A percentile compares a stretch with the other conserved stretches of the same genome.
Conservation (phyloP, 2,888 invertebrate genomes). For the Smittia sp. region DNA sequence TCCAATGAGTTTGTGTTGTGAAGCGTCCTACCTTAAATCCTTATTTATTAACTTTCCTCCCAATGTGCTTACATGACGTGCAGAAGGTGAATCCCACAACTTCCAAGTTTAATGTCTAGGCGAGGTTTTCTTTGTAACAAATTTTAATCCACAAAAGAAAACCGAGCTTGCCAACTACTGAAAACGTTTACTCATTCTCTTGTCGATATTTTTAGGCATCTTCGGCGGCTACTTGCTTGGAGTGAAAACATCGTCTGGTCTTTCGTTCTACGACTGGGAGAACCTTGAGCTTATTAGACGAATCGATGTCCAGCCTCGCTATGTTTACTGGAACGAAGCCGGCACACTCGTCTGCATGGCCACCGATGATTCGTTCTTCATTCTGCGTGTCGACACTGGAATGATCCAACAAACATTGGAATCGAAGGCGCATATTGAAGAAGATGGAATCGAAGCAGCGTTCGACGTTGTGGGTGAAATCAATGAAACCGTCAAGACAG, state of each 20-base stretch:
- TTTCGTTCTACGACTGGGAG: constrained; percentile 98
- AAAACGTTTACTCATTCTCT: constrained; percentile 19
- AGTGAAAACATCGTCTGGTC: constrained; percentile 85
- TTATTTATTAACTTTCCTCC: constrained; percentile 18
- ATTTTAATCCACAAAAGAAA: too few species aligned
- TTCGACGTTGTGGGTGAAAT: constrained; percentile 91
- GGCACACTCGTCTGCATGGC: constrained; percentile 91
- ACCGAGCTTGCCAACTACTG: too few species aligned
- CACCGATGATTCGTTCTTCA: constrained; percentile 92
- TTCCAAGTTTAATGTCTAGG: not conserved
- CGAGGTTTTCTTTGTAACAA: not conserved
- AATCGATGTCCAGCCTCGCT: constrained; percentile 92
- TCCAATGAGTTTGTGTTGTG: not conserved
- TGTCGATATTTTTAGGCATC: constrained; percentile 60
- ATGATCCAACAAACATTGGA: constrained; percentile 76
- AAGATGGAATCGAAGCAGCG: constrained; percentile 93
- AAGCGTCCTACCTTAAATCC: not conserved
- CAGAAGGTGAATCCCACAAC: constrained; percentile 39
- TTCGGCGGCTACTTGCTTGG: constrained; percentile 89
- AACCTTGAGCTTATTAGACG: constrained; percentile 84
- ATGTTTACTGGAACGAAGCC: constrained; percentile 96
- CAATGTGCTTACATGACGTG: constrained; percentile 11
- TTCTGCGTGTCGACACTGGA: constrained; percentile 82
- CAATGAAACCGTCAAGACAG: constrained; percentile 89
- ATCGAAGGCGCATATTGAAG: constrained; percentile 72